phyloP scores from a whole-genome alignment of 2,888 invertebrate species.

The Trachelus tabidus region DNA sequence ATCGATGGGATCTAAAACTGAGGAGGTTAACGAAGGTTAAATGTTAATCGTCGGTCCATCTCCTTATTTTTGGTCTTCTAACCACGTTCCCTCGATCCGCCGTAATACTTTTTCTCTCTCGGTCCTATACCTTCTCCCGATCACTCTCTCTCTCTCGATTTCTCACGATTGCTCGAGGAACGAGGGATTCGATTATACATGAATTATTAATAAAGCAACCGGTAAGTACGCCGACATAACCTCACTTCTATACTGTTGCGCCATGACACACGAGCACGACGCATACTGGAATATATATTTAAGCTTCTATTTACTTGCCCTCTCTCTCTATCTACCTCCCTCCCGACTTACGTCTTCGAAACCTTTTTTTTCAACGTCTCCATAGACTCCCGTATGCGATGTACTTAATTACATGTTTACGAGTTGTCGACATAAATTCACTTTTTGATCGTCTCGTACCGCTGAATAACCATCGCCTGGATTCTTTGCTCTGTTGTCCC shows the following conservation, averaged over 20 bases:
- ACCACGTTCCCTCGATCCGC: background rate
- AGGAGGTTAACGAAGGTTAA: background rate
- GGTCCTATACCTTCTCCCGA: background rate
- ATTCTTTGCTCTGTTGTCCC: background rate
- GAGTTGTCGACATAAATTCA: constrained; percentile 50
- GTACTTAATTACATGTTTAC: constrained; percentile 56
- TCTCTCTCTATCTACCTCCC: no score
- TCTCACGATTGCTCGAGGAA: background rate
- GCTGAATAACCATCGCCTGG: background rate
- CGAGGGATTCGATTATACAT: background rate
- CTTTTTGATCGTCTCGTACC: constrained; percentile 39
- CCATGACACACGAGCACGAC: background rate
- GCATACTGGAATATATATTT: background rate
- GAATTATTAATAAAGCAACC: constrained; percentile 2
- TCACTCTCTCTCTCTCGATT: background rate
- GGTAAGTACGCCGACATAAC: background rate
- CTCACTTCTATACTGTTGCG: background rate
- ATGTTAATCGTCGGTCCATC: background rate
- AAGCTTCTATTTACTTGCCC: background rate
- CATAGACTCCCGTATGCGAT: background rate
- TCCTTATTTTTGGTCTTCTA: background rate
- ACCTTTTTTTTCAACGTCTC: background rate
- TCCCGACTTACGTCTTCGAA: background rate
- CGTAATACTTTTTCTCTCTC: constrained; percentile 13
- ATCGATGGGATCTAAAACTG: background rate